phyloP scores from a whole-genome alignment of 2,888 invertebrate species.

The Gnatocerus cornutus region DNA sequence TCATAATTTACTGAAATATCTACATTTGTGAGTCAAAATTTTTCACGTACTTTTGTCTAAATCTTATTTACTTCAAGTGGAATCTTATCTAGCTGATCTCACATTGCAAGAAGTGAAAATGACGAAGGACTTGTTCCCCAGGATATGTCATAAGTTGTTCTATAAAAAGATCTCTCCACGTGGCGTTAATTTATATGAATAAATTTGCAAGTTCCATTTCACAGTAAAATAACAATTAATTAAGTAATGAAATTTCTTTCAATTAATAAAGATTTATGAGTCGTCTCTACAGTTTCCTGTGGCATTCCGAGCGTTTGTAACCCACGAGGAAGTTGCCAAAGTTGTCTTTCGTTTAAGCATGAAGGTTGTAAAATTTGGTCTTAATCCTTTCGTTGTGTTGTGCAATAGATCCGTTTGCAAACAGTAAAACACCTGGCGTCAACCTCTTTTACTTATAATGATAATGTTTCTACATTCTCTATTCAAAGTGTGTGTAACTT shows the following conservation, averaged over 20 bases:
- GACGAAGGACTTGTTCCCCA: too few relatives aligned
- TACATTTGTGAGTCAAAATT: too few relatives aligned
- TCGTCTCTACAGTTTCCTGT: not conserved
- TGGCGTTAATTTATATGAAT: too few relatives aligned
- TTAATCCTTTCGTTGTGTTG: slow-evolving; percentile 33
- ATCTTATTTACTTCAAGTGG: too few relatives aligned
- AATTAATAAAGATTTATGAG: not conserved
- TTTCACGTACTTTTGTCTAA: too few relatives aligned
- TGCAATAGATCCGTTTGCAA: slow-evolving; percentile 41
- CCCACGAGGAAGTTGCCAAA: slow-evolving; percentile 31
- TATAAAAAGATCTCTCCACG: too few relatives aligned
- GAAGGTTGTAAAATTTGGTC: slow-evolving; percentile 39
- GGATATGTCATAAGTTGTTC: not conserved
- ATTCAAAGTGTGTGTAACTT: slow-evolving; percentile 36
- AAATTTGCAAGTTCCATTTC: too few relatives aligned
- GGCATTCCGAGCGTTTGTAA: slow-evolving; percentile 4
- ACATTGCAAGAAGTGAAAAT: too few relatives aligned
- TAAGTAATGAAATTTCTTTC: too few relatives aligned
- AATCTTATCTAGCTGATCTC: too few relatives aligned
- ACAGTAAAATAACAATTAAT: too few relatives aligned
- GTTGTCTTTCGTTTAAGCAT: slow-evolving; percentile 9
- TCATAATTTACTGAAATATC: too few relatives aligned
- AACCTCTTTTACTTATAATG: slow-evolving; percentile 42
- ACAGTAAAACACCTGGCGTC: slow-evolving; percentile 41
- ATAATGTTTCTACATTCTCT: slow-evolving; percentile 47